Percentiles rank a stretch among this genome's conserved stretches.
Conservation (phyloP, 92 coral and sea anemone genomes). For the Paramuricea clavata region DNA sequence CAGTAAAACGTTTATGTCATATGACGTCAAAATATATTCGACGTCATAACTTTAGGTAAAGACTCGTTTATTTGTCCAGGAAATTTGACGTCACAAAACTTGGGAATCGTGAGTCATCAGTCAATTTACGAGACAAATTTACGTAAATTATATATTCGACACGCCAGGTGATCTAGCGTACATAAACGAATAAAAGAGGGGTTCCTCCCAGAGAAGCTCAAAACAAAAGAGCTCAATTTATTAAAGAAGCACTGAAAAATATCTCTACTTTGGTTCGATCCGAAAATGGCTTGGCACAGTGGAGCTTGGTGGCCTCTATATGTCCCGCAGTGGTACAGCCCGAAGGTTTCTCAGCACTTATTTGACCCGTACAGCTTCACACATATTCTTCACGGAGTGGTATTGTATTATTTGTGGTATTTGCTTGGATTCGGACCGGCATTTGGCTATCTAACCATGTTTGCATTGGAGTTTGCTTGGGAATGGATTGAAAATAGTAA, state of each 20-base stretch:
- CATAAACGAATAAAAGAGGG: too few relatives aligned
- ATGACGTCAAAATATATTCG: too few relatives aligned
- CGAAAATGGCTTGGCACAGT: conserved; percentile 29
- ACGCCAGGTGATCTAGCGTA: too few relatives aligned
- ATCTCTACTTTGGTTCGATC: background rate
- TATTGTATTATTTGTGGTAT: conserved; percentile 19
- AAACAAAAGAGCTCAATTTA: background rate
- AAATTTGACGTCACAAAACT: background rate
- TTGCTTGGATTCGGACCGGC: conserved; percentile 4
- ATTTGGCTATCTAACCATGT: background rate
- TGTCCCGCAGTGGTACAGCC: conserved; percentile 34
- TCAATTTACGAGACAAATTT: background rate
- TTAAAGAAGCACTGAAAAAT: background rate
- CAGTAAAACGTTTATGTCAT: too few relatives aligned
- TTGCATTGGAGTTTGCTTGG: conserved; percentile 15
- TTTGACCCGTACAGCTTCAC: conserved; percentile 36
- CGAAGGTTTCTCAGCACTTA: conserved; percentile 15
- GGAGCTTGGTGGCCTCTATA: conserved; percentile 25
- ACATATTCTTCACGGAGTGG: conserved; percentile 19
- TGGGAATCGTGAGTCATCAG: conserved; percentile 60
- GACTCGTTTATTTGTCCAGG: background rate
- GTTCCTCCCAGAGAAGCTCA: too few relatives aligned
- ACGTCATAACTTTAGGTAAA: background rate
- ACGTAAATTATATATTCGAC: background rate
- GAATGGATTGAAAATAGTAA: conserved; percentile 10